Evolutionary conservation across 2,797 vertebrate genomes (phyloP).

Genomic region (Apogon hyalosoma): DNA sequence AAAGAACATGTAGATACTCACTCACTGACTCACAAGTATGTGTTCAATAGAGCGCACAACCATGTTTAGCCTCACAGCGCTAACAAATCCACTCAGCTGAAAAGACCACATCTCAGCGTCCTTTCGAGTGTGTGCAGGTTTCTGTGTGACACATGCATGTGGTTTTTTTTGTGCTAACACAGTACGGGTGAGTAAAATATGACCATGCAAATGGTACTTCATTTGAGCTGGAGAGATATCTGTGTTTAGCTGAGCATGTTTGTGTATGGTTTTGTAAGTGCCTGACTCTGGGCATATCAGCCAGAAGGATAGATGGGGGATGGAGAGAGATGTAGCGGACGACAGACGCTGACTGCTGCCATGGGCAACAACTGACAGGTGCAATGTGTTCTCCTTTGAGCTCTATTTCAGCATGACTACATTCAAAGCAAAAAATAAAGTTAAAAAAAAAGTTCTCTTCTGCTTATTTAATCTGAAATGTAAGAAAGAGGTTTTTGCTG

Average conservation of each 20-base stretch:
- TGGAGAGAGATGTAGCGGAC: slow-evolving; percentile 40
- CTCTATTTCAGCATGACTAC: slow-evolving; percentile 69
- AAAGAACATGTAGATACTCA: background rate
- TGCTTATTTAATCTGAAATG: slow-evolving; percentile 36
- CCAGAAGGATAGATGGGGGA: slow-evolving; percentile 42
- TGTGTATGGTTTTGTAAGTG: slow-evolving; percentile 26
- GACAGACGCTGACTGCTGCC: slow-evolving; percentile 65
- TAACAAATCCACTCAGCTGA: slow-evolving; percentile 59
- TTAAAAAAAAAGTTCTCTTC: slow-evolving; percentile 3
- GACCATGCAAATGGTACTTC: slow-evolving; percentile 47
- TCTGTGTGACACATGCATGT: slow-evolving; percentile 21
- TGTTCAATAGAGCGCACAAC: slow-evolving; percentile 36
- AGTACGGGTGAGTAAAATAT: slow-evolving; percentile 54
- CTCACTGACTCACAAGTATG: slow-evolving; percentile 35
- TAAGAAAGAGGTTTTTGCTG: background rate
- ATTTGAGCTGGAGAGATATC: slow-evolving; percentile 48
- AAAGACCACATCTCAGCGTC: slow-evolving; percentile 41
- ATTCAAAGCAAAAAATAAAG: slow-evolving; percentile 31
- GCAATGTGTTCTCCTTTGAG: slow-evolving; percentile 63
- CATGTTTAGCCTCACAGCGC: slow-evolving; percentile 54
- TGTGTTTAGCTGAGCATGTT: slow-evolving; percentile 41
- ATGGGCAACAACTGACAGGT: slow-evolving; percentile 74
- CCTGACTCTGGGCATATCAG: slow-evolving; percentile 30
- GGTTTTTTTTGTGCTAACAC: slow-evolving; percentile 18
- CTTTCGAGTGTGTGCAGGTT: slow-evolving; percentile 33